These are phyloP conservation scores for Trididemnum clinides DNA, from an alignment of 23 tunicate species.

Conservation along the genomic window DNA sequence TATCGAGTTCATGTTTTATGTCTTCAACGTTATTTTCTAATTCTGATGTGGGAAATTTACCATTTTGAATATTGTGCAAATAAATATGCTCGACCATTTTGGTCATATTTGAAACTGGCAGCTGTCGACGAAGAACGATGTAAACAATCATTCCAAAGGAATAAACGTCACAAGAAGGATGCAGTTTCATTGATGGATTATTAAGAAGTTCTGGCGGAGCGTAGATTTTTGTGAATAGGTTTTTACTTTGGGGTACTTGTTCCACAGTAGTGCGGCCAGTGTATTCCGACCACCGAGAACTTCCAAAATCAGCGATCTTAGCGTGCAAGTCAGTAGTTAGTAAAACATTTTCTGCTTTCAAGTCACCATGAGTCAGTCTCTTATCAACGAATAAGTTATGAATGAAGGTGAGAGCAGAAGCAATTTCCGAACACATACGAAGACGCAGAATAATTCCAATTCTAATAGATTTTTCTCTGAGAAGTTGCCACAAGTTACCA, in stretches of 20 bases:
- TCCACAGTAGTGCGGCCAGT: background rate
- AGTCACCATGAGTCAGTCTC: slow-evolving; percentile 20
- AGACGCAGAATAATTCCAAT: background rate
- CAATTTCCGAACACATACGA: background rate
- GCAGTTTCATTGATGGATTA: background rate
- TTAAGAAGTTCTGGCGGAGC: slow-evolving; percentile 16
- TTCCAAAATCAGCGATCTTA: slow-evolving; percentile 38
- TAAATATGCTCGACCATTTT: no score
- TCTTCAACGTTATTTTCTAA: no score
- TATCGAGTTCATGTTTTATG: no score
- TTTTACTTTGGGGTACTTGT: no score
- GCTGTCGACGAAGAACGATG: no score
- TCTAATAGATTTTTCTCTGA: background rate
- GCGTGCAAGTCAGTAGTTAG: background rate
- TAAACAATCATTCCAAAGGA: slow-evolving; percentile 30
- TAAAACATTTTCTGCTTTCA: slow-evolving; percentile 21
- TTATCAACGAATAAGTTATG: slow-evolving; percentile 8
- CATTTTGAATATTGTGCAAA: no score
- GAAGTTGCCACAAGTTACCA: slow-evolving; percentile 18
- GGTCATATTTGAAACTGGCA: no score
- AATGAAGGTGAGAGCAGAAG: slow-evolving; percentile 3
- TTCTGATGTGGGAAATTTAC: no score
- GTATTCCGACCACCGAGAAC: background rate
- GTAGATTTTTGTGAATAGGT: slow-evolving; percentile 9
- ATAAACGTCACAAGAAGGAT: background rate